A percentile compares a stretch with the other conserved stretches of the same genome.
phyloP scores from a whole-genome alignment of 1,140 invertebrate genomes.

The Hypsibius dujardini region DNA sequence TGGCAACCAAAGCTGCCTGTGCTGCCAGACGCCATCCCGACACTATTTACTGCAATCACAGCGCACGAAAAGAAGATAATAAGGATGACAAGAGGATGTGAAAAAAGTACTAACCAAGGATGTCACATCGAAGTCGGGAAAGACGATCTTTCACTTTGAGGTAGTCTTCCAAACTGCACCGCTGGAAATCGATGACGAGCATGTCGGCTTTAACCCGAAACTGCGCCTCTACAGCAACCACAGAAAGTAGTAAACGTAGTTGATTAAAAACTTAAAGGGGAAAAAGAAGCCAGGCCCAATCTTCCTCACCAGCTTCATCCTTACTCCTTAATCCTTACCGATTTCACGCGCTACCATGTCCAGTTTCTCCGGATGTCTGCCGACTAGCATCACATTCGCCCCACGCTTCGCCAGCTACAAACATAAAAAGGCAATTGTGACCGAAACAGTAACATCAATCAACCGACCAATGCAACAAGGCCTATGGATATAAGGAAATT shows the following conservation, averaged over 20 bases:
- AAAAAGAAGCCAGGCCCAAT: no score
- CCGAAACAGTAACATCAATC: not conserved
- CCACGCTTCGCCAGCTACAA: conserved; percentile 56
- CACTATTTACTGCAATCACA: conserved; percentile 20
- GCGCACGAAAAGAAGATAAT: conserved; percentile 12
- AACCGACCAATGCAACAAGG: no score
- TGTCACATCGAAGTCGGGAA: not conserved
- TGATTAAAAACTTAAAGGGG: no score
- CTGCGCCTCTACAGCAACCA: not conserved
- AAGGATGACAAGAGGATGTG: not conserved
- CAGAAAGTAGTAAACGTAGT: no score
- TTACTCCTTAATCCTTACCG: conserved; percentile 35
- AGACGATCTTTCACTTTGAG: not conserved
- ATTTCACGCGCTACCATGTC: conserved; percentile 61
- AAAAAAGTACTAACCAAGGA: not conserved
- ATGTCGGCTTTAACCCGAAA: conserved; percentile 11
- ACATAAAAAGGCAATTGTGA: conserved; percentile 24
- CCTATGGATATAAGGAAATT: no score
- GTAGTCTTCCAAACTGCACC: not conserved
- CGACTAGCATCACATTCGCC: conserved; percentile 69
- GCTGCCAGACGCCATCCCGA: not conserved
- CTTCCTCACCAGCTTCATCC: not conserved
- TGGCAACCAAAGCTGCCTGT: not conserved
- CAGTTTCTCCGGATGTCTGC: conserved; percentile 61
- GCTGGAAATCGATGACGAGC: conserved; percentile 1